A percentile compares a stretch with the other conserved stretches of the same genome.
phyloP scores from a whole-genome alignment of 2,888 invertebrate species.

The Folsomia candida region DNA sequence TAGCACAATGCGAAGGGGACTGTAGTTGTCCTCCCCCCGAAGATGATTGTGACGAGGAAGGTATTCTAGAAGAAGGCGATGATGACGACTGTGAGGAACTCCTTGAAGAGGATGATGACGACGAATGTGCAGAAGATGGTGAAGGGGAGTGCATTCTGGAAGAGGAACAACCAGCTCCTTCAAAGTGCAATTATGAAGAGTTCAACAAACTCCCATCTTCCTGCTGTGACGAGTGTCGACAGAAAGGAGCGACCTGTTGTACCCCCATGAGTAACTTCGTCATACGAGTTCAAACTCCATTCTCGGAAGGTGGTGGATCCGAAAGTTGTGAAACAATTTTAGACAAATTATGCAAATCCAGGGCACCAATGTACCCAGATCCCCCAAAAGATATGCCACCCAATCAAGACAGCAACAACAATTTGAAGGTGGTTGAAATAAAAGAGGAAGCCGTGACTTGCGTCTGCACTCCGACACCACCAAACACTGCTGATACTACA shows the following conservation, averaged over 20 bases:
- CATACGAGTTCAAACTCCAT: conserved; percentile 27
- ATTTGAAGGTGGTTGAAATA: conserved; percentile 21
- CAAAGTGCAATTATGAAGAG: neutral
- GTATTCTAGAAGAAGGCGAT: conserved; percentile 13
- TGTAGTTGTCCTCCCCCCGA: neutral
- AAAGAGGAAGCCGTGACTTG: conserved; percentile 18
- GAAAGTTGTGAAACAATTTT: conserved; percentile 28
- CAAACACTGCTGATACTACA: neutral
- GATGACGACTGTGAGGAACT: neutral
- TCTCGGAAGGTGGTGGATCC: conserved; percentile 11
- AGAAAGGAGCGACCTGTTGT: conserved; percentile 10
- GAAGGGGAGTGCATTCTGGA: conserved; percentile 30
- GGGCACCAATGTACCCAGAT: conserved; percentile 14
- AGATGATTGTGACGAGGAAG: conserved; percentile 6
- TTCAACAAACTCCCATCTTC: neutral
- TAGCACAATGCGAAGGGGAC: neutral
- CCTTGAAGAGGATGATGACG: conserved; percentile 16
- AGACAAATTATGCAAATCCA: conserved; percentile 15
- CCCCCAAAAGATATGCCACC: neutral
- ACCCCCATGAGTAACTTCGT: conserved; percentile 29
- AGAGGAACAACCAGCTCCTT: conserved; percentile 15
- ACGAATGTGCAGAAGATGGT: conserved; percentile 31
- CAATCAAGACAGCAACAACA: neutral
- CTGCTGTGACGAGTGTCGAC: conserved; percentile 2
- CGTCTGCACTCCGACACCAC: neutral